Evolutionary conservation across 2,797 vertebrate species (phyloP).

Genomic region (Sebastes oblongus): DNA sequence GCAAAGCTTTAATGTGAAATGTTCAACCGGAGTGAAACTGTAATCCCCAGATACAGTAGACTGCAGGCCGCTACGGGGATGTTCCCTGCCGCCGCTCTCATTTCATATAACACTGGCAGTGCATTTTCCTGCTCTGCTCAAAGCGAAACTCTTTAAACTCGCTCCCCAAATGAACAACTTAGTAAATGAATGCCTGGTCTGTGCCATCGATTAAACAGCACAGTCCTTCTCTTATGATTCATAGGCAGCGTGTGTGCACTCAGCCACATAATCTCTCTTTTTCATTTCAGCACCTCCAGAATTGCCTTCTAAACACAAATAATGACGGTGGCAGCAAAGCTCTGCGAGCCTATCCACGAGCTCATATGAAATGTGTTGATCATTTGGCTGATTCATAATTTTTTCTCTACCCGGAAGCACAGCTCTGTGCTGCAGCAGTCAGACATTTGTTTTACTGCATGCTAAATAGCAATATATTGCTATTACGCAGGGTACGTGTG

Average conservation of each 20-base stretch:
- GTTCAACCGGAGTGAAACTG: constrained; percentile 19
- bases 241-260: constrained; percentile 62
- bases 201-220: constrained; percentile 73
- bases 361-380: constrained; percentile 56
- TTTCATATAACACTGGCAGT: constrained; percentile 48
- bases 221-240: constrained; percentile 65
- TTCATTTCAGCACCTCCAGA: constrained; percentile 76
- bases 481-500: constrained; percentile 1
- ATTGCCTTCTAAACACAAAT: constrained; percentile 76
- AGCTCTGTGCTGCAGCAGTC: constrained; percentile 18
- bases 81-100: constrained; percentile 50
- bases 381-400: constrained; percentile 70
- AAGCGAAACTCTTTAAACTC: constrained; percentile 71
- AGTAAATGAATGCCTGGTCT: constrained; percentile 67
- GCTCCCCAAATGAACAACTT: constrained; percentile 62
- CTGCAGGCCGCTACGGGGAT: constrained; percentile 10
- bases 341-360: constrained; percentile 41
- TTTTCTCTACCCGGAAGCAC: constrained; percentile 41
- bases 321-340: constrained; percentile 70
- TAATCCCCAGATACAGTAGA: constrained; percentile 6
- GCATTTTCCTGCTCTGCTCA: constrained; percentile 56
- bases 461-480: constrained; percentile 45
- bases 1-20: constrained; percentile 23
- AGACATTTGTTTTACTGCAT: constrained; percentile 49
- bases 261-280: constrained; percentile 77